phyloP scores from a whole-genome alignment of 2,797 vertebrate species.

The Phrynocephalus vlangalii region DNA sequence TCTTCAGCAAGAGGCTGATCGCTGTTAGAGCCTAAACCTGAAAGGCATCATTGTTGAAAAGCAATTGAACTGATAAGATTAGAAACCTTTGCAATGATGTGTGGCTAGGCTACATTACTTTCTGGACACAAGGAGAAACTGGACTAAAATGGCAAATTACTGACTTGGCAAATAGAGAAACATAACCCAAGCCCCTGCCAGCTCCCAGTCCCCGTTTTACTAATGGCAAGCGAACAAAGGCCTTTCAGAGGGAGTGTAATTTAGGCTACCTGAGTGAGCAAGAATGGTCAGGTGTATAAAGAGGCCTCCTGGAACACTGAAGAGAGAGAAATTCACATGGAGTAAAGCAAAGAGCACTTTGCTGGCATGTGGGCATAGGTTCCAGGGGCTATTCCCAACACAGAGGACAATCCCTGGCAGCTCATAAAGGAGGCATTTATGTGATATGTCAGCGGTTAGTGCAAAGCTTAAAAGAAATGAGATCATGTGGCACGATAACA shows the following conservation, averaged over 20 bases:
- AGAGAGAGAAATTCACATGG: constrained; percentile 79
- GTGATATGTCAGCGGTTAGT: constrained; percentile 87
- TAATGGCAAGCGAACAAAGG: constrained; percentile 78
- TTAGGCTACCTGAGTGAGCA: constrained; percentile 68
- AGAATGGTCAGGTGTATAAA: constrained; percentile 77
- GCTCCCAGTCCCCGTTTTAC: constrained; percentile 62
- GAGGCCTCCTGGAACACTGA: constrained; percentile 77
- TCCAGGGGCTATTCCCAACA: constrained; percentile 84
- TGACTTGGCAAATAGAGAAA: constrained; percentile 67
- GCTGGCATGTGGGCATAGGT: constrained; percentile 82
- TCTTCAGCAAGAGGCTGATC: constrained; percentile 66
- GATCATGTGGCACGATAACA: constrained; percentile 91
- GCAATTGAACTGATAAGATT: constrained; percentile 60
- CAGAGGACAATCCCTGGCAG: constrained; percentile 89
- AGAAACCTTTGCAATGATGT: constrained; percentile 57
- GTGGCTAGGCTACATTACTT: constrained; percentile 66
- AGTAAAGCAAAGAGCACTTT: constrained; percentile 77
- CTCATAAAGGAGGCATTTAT: constrained; percentile 93
- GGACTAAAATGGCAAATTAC: constrained; percentile 83
- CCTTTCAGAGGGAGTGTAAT: constrained; percentile 77
- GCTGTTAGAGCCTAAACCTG: constrained; percentile 59
- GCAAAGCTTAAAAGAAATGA: constrained; percentile 86
- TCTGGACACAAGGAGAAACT: constrained; percentile 63
- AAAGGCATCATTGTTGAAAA: constrained; percentile 73
- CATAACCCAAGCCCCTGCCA: constrained; percentile 61